These are phyloP conservation scores for Rugalucina vietnamica DNA, from an alignment of 2,888 invertebrate genomes.

Conservation along the genomic window DNA sequence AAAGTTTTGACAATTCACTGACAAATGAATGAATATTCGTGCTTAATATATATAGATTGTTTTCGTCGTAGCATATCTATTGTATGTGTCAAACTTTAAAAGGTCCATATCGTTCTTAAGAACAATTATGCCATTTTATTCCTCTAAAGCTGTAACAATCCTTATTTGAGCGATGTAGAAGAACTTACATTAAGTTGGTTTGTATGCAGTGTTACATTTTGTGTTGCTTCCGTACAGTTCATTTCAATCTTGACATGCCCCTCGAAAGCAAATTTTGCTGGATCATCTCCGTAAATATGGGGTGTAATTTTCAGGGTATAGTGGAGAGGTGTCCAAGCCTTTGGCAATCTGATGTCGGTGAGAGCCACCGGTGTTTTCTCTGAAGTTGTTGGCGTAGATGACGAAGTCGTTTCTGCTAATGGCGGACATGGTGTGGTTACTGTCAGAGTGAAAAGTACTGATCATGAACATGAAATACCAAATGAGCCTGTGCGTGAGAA, in stretches of 20 bases:
- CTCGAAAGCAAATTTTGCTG: slow-evolving; percentile 70
- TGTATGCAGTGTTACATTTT: slow-evolving; percentile 71
- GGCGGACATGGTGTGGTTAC: slow-evolving; percentile 12
- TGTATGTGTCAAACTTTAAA: no score
- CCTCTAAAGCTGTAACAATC: no score
- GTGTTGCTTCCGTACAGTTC: slow-evolving; percentile 58
- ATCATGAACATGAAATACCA: no score
- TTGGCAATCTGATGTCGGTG: slow-evolving; percentile 73
- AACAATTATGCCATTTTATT: no score
- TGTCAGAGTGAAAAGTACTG: no score
- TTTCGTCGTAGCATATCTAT: no score
- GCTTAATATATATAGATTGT: no score
- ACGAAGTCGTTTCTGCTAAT: slow-evolving; percentile 19
- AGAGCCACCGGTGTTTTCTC: neutral
- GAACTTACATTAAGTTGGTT: slow-evolving; percentile 66
- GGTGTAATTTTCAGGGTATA: slow-evolving; percentile 76
- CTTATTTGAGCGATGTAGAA: slow-evolving; percentile 8
- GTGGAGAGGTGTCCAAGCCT: slow-evolving; percentile 64
- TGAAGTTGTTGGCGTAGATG: slow-evolving; percentile 18
- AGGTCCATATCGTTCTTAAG: no score
- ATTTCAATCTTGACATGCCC: slow-evolving; percentile 69
- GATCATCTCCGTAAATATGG: slow-evolving; percentile 72
- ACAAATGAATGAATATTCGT: no score
- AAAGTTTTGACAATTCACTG: no score
- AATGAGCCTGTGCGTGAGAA: no score